Base-by-base conservation (phyloP, 2,888 invertebrate species). In the Mimumesa dahlbomi region DNA sequence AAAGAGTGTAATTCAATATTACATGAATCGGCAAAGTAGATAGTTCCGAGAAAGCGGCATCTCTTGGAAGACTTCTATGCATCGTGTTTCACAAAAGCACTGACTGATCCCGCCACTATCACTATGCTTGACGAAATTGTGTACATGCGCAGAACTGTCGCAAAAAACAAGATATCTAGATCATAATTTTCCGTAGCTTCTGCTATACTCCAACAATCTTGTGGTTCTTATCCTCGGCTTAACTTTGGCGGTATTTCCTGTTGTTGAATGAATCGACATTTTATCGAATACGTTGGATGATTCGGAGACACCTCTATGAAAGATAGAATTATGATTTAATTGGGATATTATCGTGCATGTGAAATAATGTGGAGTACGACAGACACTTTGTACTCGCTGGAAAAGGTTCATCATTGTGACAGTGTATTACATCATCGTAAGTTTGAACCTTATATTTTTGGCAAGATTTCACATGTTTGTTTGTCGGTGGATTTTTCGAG, bases 391-490 rank as follows among this genome's bases (percentile, higher is more conserved):
- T 43, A 40, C 14, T 6, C 16, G 13, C 45, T 42, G 40, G 53
- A 52, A 18, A 22, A 63, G 13, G 40, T 46, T 48, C 22, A 67
- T 69, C 18, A 43, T 46, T 40, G 29, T 53, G 45, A 46, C 21
- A 42, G 18, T 40, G 29, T 16, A 54, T 76, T 73, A 56, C 76
- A 69, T 63, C 76, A 73, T 14, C 64, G 70, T 76, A 66, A 73
- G 69, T 73, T 48, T 18, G 22, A 13, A 25, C 7, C n/a, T 2
- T 31, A n/a, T n/a, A n/a, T 25, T 38, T 25, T 50, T 46, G 0
- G 19, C 3, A n/a, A 4, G 21, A 38, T 16, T 45, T 52, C 34
- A 6, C 6, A 38, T 0, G 1, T 59, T 49, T 9, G 2, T 49
- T 2, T 11, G 13, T 5, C n/a, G 9, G 13, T 29, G 19, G 6